Evolutionary conservation across 1,140 invertebrate genomes (phyloP).

Genomic region (Drosophila nigromelanica): DNA sequence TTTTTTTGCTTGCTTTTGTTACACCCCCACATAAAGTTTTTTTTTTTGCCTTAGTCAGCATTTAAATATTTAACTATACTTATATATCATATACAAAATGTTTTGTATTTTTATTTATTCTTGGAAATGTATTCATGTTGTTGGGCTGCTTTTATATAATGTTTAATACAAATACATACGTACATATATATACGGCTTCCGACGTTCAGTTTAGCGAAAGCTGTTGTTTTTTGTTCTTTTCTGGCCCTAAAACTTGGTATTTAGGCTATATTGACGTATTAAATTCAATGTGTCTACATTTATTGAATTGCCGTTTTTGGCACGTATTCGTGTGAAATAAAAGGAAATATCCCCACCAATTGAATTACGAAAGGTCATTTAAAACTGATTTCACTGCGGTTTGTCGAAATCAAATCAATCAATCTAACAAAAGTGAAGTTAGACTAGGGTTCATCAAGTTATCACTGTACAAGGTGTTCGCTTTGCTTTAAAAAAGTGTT

Average conservation of each 20-base stretch:
- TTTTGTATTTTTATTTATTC: constrained; percentile 48
- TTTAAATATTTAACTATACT: constrained; percentile 27
- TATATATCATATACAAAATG: constrained; percentile 11
- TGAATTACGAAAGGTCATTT: constrained; percentile 4
- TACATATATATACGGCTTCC: not conserved
- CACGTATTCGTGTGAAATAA: constrained; percentile 12
- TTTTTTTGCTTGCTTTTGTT: constrained; percentile 28
- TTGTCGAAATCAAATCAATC: not conserved
- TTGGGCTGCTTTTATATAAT: constrained; percentile 27
- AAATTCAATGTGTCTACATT: not conserved
- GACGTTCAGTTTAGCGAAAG: not conserved
- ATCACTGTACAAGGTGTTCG: too few species aligned
- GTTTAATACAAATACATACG: not conserved
- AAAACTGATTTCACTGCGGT: constrained; percentile 4
- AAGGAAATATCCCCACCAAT: not conserved
- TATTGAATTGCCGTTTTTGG: constrained; percentile 12
- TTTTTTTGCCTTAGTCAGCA: constrained; percentile 59
- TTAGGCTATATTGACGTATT: constrained; percentile 8
- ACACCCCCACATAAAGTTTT: not conserved
- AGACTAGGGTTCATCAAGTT: too few species aligned
- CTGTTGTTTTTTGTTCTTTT: constrained; percentile 4
- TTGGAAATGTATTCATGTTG: constrained; percentile 43
- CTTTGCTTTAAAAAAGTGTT: too few species aligned
- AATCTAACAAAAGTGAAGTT: not conserved
- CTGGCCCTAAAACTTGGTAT: constrained; percentile 23